Conservation (phyloP, 2,797 vertebrate genomes). For the Oreochromis mossambicus region DNA sequence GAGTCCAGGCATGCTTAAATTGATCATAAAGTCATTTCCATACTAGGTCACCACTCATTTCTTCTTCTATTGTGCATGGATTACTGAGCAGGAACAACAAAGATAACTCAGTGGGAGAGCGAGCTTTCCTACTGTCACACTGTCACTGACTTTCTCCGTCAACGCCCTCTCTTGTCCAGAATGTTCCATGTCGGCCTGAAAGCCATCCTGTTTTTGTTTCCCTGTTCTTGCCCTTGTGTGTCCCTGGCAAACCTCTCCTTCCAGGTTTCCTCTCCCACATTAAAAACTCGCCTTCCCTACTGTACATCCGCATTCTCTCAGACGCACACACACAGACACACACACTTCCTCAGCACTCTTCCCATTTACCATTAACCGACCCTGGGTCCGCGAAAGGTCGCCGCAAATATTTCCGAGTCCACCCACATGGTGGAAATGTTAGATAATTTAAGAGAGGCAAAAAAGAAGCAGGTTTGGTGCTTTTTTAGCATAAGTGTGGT, state of each 20-base stretch:
- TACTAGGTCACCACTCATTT: background rate
- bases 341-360: slow-evolving; percentile 47
- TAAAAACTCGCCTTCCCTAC: slow-evolving; percentile 22
- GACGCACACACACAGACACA: background rate
- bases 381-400: slow-evolving; percentile 50
- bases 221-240: slow-evolving; percentile 44
- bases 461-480: slow-evolving; percentile 22
- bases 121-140: slow-evolving; percentile 40
- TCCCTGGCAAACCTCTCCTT: slow-evolving; percentile 54
- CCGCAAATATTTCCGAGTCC: slow-evolving; percentile 59
- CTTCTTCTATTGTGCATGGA: background rate
- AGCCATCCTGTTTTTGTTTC: slow-evolving; percentile 75
- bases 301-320: slow-evolving; percentile 40
- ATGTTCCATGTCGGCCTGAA: slow-evolving; percentile 55
- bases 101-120: slow-evolving; percentile 27
- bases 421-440: slow-evolving; percentile 37
- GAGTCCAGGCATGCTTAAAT: background rate
- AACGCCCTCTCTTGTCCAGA: slow-evolving; percentile 43
- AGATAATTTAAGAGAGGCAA: slow-evolving; percentile 15
- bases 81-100: slow-evolving; percentile 10
- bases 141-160: slow-evolving; percentile 42
- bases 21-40: background rate
- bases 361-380: slow-evolving; percentile 50
- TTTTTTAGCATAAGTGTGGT: slow-evolving; percentile 29
- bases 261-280: slow-evolving; percentile 61